phyloP scores from a whole-genome alignment of 2,113 vertebrate species.

The Rynchops niger region DNA sequence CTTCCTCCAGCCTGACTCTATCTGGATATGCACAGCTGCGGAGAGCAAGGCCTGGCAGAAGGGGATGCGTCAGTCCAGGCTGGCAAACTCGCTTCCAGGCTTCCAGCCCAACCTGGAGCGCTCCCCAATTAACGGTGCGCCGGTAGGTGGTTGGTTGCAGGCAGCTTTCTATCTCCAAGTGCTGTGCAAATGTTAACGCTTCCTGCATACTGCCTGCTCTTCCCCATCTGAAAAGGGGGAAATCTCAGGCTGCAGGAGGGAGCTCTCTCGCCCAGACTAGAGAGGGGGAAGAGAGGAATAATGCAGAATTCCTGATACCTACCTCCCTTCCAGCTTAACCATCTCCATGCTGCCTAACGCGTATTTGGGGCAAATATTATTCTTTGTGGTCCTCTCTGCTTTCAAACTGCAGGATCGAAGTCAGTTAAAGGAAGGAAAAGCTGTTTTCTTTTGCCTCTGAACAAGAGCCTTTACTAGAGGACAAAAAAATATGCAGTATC shows the following conservation, averaged over 20 bases:
- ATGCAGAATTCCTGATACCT: background rate
- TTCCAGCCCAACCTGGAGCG: background rate
- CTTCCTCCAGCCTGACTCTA: background rate
- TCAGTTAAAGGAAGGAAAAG: background rate
- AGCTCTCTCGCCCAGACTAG: background rate
- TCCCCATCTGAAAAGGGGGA: background rate
- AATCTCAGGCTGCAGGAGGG: background rate
- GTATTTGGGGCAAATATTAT: background rate
- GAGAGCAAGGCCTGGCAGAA: constrained; percentile 29
- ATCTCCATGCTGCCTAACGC: background rate
- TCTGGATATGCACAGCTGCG: constrained; percentile 2
- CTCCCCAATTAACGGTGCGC: background rate
- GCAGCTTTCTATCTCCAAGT: background rate
- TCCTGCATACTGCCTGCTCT: background rate
- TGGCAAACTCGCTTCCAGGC: background rate
- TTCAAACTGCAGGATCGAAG: background rate
- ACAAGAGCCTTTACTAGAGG: background rate
- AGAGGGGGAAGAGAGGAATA: background rate
- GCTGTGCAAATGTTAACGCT: background rate
- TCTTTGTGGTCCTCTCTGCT: background rate
- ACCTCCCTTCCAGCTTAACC: background rate
- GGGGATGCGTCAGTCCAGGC: background rate
- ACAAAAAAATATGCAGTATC: background rate
- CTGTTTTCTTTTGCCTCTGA: background rate
- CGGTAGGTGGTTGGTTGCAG: constrained; percentile 11